Evolutionary conservation across 2,113 vertebrate species (phyloP), one percentile per base, ranked within the genome.

Genomic region (Meles meles): DNA sequence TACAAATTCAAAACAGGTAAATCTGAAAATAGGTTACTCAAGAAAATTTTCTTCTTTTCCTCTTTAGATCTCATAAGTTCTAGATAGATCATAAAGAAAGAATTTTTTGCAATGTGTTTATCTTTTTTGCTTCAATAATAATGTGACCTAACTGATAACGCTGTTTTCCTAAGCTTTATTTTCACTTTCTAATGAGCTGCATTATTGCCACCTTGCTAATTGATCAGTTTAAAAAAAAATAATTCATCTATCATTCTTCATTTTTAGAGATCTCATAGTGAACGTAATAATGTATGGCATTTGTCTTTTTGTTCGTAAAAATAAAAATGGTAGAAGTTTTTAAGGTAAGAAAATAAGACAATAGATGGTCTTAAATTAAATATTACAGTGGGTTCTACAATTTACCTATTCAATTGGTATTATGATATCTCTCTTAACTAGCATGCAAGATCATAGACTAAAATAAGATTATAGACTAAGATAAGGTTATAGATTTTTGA

Each of bases 221-320:
- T 76, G 92, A 49, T 98, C 57, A 96, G 31, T 76, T 97, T 27
- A 49, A 96, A 96, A 76, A 76, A 42, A 44, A 97, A 71, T 97
- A 90, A 98, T 97, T 98, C 88, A 97, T 98, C 67, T 98, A 39
- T 97, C 97, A 84, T 97, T 98, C 44, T 95, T 97, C 93, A 93
- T 96, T 84, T 94, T 84, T 81, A 49, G 91, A 72, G 12, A 92
- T 31, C 81, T 96, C 74, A 84, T 57, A 87, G 37, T 88, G 21
- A 97, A 96, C 61, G 52, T 94, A 93, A 93, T 97, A 88, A 97
- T 97, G 1, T 96, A 98, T 97, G 59, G 65, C 92, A 31, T n/a
- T 92, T 97, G 69, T 88, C 92, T 95, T 92, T 92, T 96, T 97
- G 34, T 92, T 97, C 79, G 94, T 96, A 92, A 97, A 97, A 98